phyloP scores from a whole-genome alignment of 2,888 invertebrate genomes.

The Eristalinus aeneus region DNA sequence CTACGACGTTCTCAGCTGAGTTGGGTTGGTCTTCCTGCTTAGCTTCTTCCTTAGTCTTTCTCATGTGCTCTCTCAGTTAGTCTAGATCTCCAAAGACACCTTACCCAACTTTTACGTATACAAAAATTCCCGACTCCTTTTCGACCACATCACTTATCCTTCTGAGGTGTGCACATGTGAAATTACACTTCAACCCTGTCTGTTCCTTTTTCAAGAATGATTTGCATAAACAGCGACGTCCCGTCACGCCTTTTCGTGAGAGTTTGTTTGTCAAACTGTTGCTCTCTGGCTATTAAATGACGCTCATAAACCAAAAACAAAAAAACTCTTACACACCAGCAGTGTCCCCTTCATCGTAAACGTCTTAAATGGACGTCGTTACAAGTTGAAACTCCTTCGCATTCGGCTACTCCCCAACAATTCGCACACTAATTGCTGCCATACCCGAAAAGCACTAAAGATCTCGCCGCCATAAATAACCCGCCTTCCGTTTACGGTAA shows the following conservation, averaged over 20 bases:
- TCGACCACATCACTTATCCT: too few species aligned
- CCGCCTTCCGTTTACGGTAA: slow-evolving; percentile 70
- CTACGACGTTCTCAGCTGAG: too few species aligned
- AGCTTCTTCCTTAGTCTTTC: too few species aligned
- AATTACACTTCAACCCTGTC: background rate
- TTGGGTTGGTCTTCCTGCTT: too few species aligned
- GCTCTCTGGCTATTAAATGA: background rate
- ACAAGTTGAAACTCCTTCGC: slow-evolving; percentile 24
- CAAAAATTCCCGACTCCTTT: too few species aligned
- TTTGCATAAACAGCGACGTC: background rate
- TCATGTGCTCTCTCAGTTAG: too few species aligned
- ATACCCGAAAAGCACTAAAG: slow-evolving; percentile 60
- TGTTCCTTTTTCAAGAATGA: background rate
- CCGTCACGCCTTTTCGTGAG: background rate
- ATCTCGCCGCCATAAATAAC: slow-evolving; percentile 66
- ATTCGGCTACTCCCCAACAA: slow-evolving; percentile 33
- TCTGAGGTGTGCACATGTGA: too few species aligned
- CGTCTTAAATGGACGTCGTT: background rate
- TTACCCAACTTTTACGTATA: too few species aligned
- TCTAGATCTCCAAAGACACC: too few species aligned
- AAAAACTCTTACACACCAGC: background rate
- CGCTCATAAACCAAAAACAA: background rate
- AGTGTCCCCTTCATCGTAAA: background rate
- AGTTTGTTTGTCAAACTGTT: background rate
- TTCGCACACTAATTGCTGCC: slow-evolving; percentile 63